These are phyloP conservation scores for Podarcis lilfordi DNA, from an alignment of 2,797 vertebrate species.

Conservation along the genomic window DNA sequence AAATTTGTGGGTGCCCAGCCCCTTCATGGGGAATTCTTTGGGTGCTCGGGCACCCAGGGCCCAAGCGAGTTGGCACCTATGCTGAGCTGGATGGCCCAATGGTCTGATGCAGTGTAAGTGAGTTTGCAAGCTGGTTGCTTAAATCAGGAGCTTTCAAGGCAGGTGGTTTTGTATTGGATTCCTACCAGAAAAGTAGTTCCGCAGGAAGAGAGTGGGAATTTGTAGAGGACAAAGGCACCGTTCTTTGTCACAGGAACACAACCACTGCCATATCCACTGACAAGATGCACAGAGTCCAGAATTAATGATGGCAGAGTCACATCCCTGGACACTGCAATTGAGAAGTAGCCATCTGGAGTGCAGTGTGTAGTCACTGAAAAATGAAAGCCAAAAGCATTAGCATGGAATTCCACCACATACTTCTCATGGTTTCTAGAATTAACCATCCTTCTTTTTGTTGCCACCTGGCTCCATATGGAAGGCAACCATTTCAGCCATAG, in stretches of 20 bases:
- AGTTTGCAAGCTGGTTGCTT: background rate
- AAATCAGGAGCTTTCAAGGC: background rate
- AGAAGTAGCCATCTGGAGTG: conserved; percentile 30
- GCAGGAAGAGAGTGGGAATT: conserved; percentile 59
- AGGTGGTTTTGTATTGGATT: background rate
- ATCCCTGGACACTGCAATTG: conserved; percentile 34
- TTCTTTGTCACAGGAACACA: conserved; percentile 38
- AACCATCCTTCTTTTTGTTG: background rate
- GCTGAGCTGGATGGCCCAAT: no score
- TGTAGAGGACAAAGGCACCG: conserved; percentile 51
- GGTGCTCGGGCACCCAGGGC: no score
- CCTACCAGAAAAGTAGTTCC: conserved; percentile 53
- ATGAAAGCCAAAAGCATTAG: background rate
- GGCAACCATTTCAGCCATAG: background rate
- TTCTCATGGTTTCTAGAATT: background rate
- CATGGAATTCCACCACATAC: background rate
- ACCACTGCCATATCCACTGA: background rate
- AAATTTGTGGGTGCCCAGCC: no score
- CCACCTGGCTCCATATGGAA: background rate
- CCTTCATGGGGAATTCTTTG: no score
- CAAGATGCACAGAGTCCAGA: conserved; percentile 39
- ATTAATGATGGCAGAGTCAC: conserved; percentile 26
- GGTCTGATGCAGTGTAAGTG: no score
- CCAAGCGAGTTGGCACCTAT: no score
- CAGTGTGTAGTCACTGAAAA: conserved; percentile 41